Conservation (phyloP, 2,113 vertebrate genomes). For the Ceratotherium simum region DNA sequence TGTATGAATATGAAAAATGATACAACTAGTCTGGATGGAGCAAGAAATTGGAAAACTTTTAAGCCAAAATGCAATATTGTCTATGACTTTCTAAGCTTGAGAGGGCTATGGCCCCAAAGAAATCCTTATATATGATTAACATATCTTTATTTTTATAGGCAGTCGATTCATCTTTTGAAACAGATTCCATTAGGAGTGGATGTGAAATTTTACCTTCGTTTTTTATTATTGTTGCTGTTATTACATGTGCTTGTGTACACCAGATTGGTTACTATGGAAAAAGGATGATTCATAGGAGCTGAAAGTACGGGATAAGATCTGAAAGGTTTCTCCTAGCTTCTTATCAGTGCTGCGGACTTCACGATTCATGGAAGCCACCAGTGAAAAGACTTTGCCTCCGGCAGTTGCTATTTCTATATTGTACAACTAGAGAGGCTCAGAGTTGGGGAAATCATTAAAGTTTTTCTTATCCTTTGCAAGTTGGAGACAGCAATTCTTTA, state of each 20-base stretch:
- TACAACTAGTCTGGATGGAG: conserved; percentile 41
- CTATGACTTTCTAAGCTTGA: conserved; percentile 39
- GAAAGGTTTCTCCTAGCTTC: neutral
- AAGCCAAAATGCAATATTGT: conserved; percentile 47
- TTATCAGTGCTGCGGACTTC: conserved; percentile 64
- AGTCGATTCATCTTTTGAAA: neutral
- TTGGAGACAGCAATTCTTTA: conserved; percentile 72
- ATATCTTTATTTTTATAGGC: conserved; percentile 26
- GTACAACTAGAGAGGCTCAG: conserved; percentile 62
- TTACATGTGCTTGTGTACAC: neutral
- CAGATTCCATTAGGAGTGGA: neutral
- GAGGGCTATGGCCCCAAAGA: neutral
- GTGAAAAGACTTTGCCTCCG: conserved; percentile 62
- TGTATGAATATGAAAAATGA: conserved; percentile 47
- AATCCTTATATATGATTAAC: neutral
- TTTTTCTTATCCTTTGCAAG: conserved; percentile 81
- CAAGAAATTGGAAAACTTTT: conserved; percentile 37
- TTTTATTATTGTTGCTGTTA: neutral
- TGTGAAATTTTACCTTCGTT: neutral
- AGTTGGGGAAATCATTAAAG: conserved; percentile 72
- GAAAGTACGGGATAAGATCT: neutral
- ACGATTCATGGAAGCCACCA: neutral
- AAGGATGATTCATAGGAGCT: neutral
- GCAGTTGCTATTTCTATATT: conserved; percentile 72
- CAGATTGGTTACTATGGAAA: neutral